Base-by-base conservation (phyloP, 2,888 invertebrate genomes). In the Amphipoea oculea region DNA sequence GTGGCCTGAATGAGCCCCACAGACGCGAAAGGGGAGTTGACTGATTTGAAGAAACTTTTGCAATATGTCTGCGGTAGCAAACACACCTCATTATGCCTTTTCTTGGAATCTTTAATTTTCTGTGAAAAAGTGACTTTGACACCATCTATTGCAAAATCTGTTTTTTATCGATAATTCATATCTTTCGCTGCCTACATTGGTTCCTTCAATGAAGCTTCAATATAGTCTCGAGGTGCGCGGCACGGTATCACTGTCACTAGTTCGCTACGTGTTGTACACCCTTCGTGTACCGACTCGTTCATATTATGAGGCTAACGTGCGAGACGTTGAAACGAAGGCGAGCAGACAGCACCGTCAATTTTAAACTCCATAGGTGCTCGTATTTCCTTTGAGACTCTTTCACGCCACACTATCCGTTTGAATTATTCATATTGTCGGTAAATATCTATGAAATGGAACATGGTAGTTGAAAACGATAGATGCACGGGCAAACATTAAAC, bases 361-460 rank as follows among this genome's bases (percentile, higher is more conserved):
- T 95, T 94, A 94, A 94, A 94, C 93, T 93, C 91, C 93, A 94
- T 94, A 94, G 94, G 91, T 92, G 92, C 92, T 92, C 93, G 94
- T 93, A 94, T 94, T 95, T 92, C 95, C 95, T 96, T 96, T 95
- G 95, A 95, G 94, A 93, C 94, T 94, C 91, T 95, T 94, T 95
- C 94, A 91, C 93, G 92, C 94, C 93, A 92, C 94, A 92, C 93
- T 93, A 92, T 92, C 81, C 81, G 90, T 91, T 91, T 96, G 95
- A 95, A 96, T 96, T 95, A 96, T 96, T 96, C 95, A 96, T 96
- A 92, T 89, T 91, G 91, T 91, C 91, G 89, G 92, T 92, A 94
- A 94, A 95, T 95, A 94, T 94, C 94, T 94, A 93, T 93, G 92
- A 94, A 94, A 94, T 93, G 92, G 92, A 94, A 92, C 91, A 92